Evolutionary conservation across 2,888 invertebrate species (phyloP).

Genomic region (Harmothoe impar): DNA sequence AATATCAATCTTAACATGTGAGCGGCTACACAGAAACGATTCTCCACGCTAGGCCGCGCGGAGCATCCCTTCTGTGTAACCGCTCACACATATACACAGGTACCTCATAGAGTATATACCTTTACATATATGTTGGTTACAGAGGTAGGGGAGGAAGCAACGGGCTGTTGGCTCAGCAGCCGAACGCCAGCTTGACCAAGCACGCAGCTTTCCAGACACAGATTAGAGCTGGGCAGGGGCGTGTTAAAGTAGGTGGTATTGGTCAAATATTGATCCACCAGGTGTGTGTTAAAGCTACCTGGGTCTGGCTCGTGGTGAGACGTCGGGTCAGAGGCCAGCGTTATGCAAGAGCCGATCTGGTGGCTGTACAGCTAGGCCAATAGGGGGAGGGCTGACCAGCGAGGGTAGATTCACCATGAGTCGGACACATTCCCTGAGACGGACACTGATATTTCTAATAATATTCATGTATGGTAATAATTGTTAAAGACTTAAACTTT

Average conservation of each 20-base stretch:
- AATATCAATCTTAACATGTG: too few relatives aligned
- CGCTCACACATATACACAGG: too few relatives aligned
- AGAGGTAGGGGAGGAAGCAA: not conserved
- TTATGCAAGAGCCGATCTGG: not conserved
- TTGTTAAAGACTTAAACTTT: too few relatives aligned
- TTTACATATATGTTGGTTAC: not conserved
- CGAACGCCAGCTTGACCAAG: slow-evolving; percentile 12
- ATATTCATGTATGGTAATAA: too few relatives aligned
- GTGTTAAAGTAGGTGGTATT: not conserved
- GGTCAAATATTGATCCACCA: slow-evolving; percentile 25
- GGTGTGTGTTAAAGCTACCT: slow-evolving; percentile 31
- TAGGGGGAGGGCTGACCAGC: too few relatives aligned
- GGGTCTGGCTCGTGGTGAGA: slow-evolving; percentile 1
- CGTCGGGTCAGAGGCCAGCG: not conserved
- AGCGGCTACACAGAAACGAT: too few relatives aligned
- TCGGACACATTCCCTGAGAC: too few relatives aligned
- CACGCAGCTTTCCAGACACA: not conserved
- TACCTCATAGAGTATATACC: not conserved
- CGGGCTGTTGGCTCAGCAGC: not conserved
- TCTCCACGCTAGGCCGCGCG: too few relatives aligned
- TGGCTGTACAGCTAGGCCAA: too few relatives aligned
- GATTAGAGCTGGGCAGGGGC: not conserved
- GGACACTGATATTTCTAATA: too few relatives aligned
- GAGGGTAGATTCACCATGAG: too few relatives aligned
- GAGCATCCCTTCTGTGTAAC: too few relatives aligned